These are phyloP conservation scores for Willisornis vidua DNA, from an alignment of 2,113 vertebrate species.

Conservation along the genomic window DNA sequence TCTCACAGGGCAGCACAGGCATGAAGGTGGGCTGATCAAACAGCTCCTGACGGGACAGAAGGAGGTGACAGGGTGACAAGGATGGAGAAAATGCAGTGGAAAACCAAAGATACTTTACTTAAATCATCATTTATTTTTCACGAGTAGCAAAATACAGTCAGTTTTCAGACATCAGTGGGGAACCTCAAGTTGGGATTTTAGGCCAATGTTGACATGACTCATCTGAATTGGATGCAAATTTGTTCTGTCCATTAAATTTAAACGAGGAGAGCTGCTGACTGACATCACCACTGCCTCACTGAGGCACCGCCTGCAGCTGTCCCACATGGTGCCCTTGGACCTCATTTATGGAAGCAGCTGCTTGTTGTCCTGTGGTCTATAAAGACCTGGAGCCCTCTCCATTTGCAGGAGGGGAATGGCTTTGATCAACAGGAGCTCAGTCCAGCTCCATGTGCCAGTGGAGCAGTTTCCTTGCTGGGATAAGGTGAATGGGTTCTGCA, in stretches of 20 bases:
- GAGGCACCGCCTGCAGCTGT: neutral
- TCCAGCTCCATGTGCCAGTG: neutral
- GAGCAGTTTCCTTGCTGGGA: neutral
- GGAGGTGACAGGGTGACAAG: neutral
- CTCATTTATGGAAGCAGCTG: neutral
- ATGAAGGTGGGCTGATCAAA: neutral
- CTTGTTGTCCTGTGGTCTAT: fast-evolving
- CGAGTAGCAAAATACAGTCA: neutral
- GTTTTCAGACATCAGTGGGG: neutral
- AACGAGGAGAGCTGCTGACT: neutral
- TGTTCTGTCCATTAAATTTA: neutral
- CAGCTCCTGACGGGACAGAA: neutral
- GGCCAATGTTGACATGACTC: neutral
- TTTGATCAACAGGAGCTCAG: neutral
- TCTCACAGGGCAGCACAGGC: neutral
- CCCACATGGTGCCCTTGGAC: neutral
- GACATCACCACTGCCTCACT: neutral
- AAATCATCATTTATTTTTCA: constrained; percentile 9
- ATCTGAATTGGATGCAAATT: neutral
- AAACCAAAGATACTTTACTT: neutral
- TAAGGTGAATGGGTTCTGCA: neutral
- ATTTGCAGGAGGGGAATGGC: neutral
- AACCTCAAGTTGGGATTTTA: neutral
- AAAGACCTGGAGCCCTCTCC: neutral
- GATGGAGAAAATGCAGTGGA: neutral